A percentile compares a stretch with the other conserved stretches of the same genome.
Evolutionary conservation across 1,140 invertebrate species (phyloP).

Genomic region (Bombus superbus): DNA sequence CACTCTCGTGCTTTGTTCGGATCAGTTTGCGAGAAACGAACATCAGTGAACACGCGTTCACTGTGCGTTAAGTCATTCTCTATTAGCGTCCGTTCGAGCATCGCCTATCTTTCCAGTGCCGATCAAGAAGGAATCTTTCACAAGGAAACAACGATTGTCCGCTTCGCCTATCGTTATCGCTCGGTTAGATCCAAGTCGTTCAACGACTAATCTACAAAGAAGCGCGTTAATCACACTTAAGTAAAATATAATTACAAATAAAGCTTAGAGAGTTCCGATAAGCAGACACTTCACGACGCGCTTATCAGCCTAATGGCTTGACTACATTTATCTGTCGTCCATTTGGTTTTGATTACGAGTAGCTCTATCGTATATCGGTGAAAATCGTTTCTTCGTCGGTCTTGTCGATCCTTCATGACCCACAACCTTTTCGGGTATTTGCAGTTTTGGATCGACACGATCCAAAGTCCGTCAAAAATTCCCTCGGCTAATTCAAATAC

Average conservation of each 20-base stretch:
- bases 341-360: background rate
- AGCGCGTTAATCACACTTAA: background rate
- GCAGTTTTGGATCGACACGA: background rate
- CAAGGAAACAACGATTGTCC: slow-evolving; percentile 17
- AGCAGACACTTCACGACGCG: background rate
- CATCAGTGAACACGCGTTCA: too few relatives aligned
- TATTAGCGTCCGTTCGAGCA: slow-evolving; percentile 17
- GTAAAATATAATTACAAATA: background rate
- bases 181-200: slow-evolving; percentile 6
- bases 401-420: background rate
- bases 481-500: background rate
- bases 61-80: background rate
- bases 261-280: background rate
- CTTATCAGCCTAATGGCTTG: background rate
- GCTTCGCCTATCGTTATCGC: slow-evolving; percentile 38
- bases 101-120: slow-evolving; percentile 21
- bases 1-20: too few relatives aligned
- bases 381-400: background rate
- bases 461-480: background rate
- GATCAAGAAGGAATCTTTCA: slow-evolving; percentile 46
- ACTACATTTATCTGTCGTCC: background rate
- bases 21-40: too few relatives aligned
- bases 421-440: background rate
- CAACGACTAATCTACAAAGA: background rate
- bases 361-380: background rate